Conservation (phyloP, 2,113 vertebrate species). For the Odocoileus hemionus region DNA sequence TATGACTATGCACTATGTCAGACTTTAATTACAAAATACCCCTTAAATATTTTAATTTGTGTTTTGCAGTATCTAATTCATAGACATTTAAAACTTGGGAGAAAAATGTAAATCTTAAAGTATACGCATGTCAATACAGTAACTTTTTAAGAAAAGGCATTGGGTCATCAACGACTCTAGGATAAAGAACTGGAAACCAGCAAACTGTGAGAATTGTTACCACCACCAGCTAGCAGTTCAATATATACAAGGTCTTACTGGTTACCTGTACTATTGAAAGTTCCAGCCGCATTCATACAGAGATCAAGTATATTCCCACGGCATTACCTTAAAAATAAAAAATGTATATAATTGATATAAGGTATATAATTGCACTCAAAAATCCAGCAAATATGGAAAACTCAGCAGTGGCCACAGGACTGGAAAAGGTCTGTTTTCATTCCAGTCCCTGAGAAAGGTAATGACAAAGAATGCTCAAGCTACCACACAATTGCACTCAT, state of each 20-base stretch:
- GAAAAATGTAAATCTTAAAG: background rate
- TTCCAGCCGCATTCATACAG: background rate
- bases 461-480: background rate
- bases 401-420: background rate
- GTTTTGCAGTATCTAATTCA: background rate
- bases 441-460: background rate
- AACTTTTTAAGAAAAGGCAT: background rate
- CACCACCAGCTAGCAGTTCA: background rate
- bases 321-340: background rate
- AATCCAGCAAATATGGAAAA: background rate
- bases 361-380: background rate
- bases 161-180: background rate
- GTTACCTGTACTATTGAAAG: background rate
- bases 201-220: background rate
- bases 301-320: background rate
- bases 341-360: background rate
- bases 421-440: background rate
- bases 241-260: background rate
- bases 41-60: background rate
- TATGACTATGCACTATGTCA: slow-evolving; percentile 9
- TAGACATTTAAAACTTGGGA: background rate
- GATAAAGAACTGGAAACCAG: background rate
- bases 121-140: background rate
- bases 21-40: background rate
- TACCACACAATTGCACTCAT: background rate